These are phyloP conservation scores for Dicyrtomina minuta DNA, from an alignment of 2,888 invertebrate genomes.

Conservation along the genomic window DNA sequence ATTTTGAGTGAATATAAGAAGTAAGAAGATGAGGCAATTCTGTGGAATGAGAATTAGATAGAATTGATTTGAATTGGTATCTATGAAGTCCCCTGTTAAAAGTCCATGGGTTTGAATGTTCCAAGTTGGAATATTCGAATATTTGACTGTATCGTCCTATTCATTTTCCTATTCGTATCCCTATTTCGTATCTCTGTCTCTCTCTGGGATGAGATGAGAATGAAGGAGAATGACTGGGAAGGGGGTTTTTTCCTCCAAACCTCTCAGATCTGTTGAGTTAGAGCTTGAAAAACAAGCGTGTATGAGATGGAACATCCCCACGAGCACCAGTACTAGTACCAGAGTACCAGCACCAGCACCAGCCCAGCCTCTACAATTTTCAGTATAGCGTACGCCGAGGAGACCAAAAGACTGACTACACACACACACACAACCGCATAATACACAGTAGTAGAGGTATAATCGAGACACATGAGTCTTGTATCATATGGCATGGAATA, in stretches of 20 bases:
- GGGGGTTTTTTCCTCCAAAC: constrained; percentile 22
- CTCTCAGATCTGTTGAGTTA: constrained; percentile 6
- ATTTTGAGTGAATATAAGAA: constrained; percentile 16
- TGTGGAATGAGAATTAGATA: constrained; percentile 16
- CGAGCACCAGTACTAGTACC: too few species aligned
- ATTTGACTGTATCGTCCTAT: too few species aligned
- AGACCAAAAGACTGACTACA: too few species aligned
- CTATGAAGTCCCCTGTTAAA: constrained; percentile 6
- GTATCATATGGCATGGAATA: too few species aligned
- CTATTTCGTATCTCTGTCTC: not conserved
- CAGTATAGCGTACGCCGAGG: too few species aligned
- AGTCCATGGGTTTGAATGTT: not conserved
- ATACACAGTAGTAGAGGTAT: too few species aligned
- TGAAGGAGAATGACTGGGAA: constrained; percentile 14
- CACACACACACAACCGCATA: too few species aligned
- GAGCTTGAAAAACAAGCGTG: constrained; percentile 18
- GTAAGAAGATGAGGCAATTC: constrained; percentile 7
- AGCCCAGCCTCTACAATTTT: too few species aligned
- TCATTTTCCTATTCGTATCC: not conserved
- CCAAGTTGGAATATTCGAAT: too few species aligned
- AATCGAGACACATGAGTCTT: too few species aligned
- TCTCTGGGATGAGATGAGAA: not conserved
- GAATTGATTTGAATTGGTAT: constrained; percentile 29
- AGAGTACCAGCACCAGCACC: too few species aligned
- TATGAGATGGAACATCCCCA: too few species aligned